Conservation (phyloP, 2,113 vertebrate species). For the Nycticebus coucang region DNA sequence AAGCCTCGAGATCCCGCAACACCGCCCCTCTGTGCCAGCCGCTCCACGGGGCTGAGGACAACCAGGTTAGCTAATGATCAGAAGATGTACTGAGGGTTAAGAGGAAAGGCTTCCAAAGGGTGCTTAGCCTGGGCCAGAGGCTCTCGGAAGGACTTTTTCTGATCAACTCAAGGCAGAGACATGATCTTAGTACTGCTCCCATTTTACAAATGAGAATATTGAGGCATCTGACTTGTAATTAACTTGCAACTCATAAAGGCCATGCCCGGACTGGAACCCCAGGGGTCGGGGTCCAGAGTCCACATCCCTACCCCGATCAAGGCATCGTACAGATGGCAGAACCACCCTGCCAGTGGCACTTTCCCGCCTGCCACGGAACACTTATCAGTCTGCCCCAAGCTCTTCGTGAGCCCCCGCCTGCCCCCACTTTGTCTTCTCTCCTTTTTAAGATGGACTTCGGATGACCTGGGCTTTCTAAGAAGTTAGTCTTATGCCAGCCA, state of each 20-base stretch:
- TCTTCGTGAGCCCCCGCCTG: not conserved
- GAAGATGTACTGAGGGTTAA: accelerated
- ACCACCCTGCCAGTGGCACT: accelerated
- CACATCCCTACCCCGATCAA: accelerated
- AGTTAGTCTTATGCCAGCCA: not conserved
- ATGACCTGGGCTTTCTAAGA: not conserved
- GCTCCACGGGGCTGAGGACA: accelerated
- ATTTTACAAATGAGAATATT: not conserved
- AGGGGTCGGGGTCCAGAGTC: not conserved
- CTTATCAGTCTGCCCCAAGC: not conserved
- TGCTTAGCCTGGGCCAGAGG: not conserved
- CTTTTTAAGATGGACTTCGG: not conserved
- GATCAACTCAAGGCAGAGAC: accelerated
- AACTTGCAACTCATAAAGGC: not conserved
- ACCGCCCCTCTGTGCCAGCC: not conserved
- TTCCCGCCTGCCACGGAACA: not conserved
- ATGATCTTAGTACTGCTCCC: not conserved
- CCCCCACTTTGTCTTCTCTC: not conserved
- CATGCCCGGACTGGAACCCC: not conserved
- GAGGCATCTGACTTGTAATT: not conserved
- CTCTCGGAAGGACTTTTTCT: not conserved
- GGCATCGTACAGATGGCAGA: accelerated
- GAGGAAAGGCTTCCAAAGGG: accelerated
- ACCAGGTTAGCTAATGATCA: accelerated
- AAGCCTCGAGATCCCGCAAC: accelerated